A percentile compares a stretch with the other conserved stretches of the same genome.
These are phyloP conservation scores for Alosa alosa DNA, from an alignment of 2,113 vertebrate genomes.

Conservation along the genomic window DNA sequence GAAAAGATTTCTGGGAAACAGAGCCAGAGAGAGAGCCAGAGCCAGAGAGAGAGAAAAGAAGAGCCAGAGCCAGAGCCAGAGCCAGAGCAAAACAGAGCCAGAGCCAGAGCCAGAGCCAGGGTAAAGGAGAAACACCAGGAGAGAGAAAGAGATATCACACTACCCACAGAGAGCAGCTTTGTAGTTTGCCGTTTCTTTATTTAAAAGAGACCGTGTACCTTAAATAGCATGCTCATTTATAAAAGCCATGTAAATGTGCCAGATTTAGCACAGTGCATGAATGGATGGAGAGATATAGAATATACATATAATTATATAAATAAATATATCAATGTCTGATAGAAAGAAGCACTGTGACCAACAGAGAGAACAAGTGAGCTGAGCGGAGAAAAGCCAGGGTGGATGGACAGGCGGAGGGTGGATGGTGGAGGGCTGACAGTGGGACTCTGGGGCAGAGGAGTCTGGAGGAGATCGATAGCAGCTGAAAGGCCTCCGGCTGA, in stretches of 20 bases:
- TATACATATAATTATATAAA: neutral
- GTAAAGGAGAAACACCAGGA: neutral
- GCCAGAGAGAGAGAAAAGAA: too few species aligned
- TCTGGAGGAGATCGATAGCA: neutral
- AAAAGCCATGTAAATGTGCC: too few species aligned
- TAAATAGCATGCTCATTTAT: too few species aligned
- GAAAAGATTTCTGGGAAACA: too few species aligned
- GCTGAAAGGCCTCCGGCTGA: neutral
- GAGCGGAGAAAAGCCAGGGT: neutral
- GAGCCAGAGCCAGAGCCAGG: too few species aligned
- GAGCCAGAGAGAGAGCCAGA: neutral
- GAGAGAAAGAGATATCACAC: neutral
- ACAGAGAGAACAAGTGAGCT: neutral
- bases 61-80: too few species aligned
- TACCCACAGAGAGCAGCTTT: neutral
- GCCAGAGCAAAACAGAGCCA: too few species aligned
- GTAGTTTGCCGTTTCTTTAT: too few species aligned
- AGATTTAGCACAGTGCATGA: neutral
- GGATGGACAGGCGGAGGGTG: neutral
- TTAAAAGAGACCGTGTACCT: too few species aligned
- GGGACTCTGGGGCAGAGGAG: neutral
- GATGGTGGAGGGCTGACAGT: neutral
- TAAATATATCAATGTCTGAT: too few species aligned
- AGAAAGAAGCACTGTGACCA: neutral
- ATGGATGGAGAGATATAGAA: neutral